These are phyloP conservation scores for Andrena marginata DNA, from an alignment of 2,888 invertebrate genomes.

Conservation along the genomic window DNA sequence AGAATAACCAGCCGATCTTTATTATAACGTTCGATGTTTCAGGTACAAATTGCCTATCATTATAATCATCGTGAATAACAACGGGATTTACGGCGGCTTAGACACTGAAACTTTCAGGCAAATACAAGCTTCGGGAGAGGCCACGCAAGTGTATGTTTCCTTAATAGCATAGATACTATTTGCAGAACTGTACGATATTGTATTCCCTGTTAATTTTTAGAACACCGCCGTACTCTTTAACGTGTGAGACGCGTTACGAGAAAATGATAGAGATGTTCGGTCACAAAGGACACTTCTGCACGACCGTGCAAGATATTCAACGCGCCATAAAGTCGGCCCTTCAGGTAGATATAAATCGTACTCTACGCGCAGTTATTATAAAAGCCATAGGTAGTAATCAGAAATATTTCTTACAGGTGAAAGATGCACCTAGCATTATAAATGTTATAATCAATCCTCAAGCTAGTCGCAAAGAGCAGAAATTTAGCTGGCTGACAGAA, in stretches of 20 bases:
- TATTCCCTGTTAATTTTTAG: conserved; percentile 85
- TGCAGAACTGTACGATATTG: neutral
- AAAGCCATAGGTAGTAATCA: neutral
- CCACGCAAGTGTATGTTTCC: conserved; percentile 90
- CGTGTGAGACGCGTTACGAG: conserved; percentile 94
- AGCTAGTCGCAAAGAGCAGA: conserved; percentile 96
- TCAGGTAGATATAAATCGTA: conserved; percentile 80
- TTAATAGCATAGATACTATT: neutral
- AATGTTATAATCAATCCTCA: conserved; percentile 96
- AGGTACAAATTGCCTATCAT: conserved; percentile 96
- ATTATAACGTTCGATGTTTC: conserved; percentile 2
- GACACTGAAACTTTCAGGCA: conserved; percentile 91
- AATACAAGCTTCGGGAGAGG: conserved; percentile 90
- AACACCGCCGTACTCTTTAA: conserved; percentile 93
- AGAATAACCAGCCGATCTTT: neutral
- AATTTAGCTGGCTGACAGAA: conserved; percentile 96
- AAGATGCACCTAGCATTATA: conserved; percentile 93
- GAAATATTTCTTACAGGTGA: conserved; percentile 83
- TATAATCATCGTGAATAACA: conserved; percentile 97
- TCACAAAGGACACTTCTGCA: conserved; percentile 92
- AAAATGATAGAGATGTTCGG: conserved; percentile 96
- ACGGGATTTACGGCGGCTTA: conserved; percentile 96
- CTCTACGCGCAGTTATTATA: neutral
- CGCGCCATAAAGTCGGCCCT: conserved; percentile 90
- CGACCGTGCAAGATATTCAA: conserved; percentile 91